Evolutionary conservation across 2,888 invertebrate species (phyloP), one percentile per base, ranked within the genome.

Genomic region (Pherbina coryleti): DNA sequence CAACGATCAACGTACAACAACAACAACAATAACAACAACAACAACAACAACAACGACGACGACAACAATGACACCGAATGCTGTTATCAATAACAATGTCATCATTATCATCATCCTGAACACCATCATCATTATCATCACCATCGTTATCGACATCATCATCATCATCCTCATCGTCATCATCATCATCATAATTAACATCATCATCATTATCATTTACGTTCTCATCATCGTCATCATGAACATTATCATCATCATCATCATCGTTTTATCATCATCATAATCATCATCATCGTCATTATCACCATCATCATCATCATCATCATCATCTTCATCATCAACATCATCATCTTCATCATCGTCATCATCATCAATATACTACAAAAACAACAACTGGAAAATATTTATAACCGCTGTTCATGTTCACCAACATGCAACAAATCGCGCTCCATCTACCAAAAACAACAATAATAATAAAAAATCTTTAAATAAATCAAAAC

Each of bases 61-160:
- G 64, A 55, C 78, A 77, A 79, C 31, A 77, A 74, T 14, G 75
- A 76, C 55, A 78, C 67, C 77, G 11, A 57, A 53, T 79, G 76
- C 76, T 75, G 76, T 78, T 79, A 69, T 57, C 66, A 71, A 75
- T 66, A 34, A 31, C 22, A n/a, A 34, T 5, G 7, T 19, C 4
- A 19, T 14, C 57, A 22, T 25, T 55, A 53, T 37, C 73, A 64
- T 37, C 37, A 73, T 60, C 37, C 25, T 37, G n/a, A 7, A 53
- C 62, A 25, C 22, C 28, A 22, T 62, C 67, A 25, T 25, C 17
- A 53, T 14, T 7, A 60, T 49, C 72, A 57, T 37, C 57, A 22
- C 19, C 72, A 72, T n/a, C n/a, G n/a, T n/a, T n/a, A n/a, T n/a
- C n/a, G n/a, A n/a, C n/a, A n/a, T n/a, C n/a, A n/a, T n/a, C n/a